These are phyloP conservation scores for Silurus aristotelis DNA, from an alignment of 2,797 vertebrate genomes.

Conservation along the genomic window DNA sequence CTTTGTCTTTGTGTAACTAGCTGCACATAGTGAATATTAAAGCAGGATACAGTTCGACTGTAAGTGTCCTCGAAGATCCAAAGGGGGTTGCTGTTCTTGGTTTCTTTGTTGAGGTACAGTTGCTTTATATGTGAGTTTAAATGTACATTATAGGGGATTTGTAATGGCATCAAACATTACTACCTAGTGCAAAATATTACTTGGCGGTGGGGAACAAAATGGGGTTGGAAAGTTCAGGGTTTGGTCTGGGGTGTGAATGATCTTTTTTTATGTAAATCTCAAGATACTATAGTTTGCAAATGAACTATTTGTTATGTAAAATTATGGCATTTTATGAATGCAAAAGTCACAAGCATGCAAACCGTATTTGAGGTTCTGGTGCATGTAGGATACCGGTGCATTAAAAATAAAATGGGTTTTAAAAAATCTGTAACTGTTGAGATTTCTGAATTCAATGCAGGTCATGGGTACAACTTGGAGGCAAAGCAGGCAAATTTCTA, in stretches of 20 bases:
- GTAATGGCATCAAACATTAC: neutral
- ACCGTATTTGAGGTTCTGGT: neutral
- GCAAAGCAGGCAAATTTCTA: neutral
- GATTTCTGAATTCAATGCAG: neutral
- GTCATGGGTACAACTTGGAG: neutral
- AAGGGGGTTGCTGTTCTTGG: slow-evolving; percentile 69
- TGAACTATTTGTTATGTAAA: neutral
- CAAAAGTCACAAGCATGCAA: neutral
- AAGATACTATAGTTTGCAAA: neutral
- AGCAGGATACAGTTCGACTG: slow-evolving; percentile 37
- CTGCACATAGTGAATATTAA: slow-evolving; percentile 74
- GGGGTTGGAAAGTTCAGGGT: neutral
- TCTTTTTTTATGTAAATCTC: neutral
- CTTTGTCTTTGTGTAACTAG: slow-evolving; percentile 55
- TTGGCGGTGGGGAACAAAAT: neutral
- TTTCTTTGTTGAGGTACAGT: slow-evolving; percentile 73
- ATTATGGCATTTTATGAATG: no score
- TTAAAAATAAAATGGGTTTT: neutral
- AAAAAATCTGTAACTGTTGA: neutral
- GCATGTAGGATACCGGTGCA: neutral
- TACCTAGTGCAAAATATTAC: neutral
- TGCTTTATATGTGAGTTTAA: neutral
- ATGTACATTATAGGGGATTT: neutral
- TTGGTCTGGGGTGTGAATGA: neutral
- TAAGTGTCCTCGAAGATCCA: slow-evolving; percentile 47